Percentiles rank a stretch among this genome's conserved stretches.
phyloP scores from a whole-genome alignment of 1,140 invertebrate genomes.

The Drosophila mauritiana region DNA sequence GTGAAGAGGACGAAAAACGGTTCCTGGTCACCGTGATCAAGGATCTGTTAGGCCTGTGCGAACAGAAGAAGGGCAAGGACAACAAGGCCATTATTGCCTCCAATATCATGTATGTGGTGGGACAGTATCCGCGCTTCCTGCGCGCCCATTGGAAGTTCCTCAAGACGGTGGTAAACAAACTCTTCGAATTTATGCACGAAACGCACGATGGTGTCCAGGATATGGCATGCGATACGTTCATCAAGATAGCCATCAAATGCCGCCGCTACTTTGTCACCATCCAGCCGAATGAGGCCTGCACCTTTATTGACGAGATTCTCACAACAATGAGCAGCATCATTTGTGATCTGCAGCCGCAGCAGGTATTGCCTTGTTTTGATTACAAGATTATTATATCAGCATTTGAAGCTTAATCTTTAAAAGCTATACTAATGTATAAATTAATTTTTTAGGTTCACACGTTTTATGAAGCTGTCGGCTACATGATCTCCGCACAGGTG shows the following conservation, averaged over 20 bases:
- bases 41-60: slow-evolving; percentile 98
- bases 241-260: slow-evolving; percentile 99
- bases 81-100: slow-evolving; percentile 99
- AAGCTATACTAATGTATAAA: background rate
- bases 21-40: slow-evolving; percentile 99
- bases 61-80: slow-evolving; percentile 99
- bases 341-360: slow-evolving; percentile 98
- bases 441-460: slow-evolving; percentile 93
- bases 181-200: slow-evolving; percentile 99
- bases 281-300: slow-evolving; percentile 97
- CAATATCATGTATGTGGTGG: slow-evolving; percentile 99
- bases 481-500: slow-evolving; percentile 98
- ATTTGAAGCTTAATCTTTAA: too few species aligned
- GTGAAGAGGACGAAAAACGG: slow-evolving; percentile 99
- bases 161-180: slow-evolving; percentile 99
- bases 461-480: slow-evolving; percentile 99
- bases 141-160: slow-evolving; percentile 99
- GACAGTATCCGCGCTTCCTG: slow-evolving; percentile 99
- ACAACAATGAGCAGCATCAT: slow-evolving; percentile 98
- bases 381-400: too few species aligned
- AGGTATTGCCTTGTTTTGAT: slow-evolving; percentile 86
- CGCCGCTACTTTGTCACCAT: slow-evolving; percentile 98
- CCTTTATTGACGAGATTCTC: slow-evolving; percentile 99
- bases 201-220: slow-evolving; percentile 99
- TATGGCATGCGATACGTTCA: slow-evolving; percentile 99